Base-by-base conservation (phyloP, 2,113 vertebrate genomes). In the Oxygymnocypris stewartii region DNA sequence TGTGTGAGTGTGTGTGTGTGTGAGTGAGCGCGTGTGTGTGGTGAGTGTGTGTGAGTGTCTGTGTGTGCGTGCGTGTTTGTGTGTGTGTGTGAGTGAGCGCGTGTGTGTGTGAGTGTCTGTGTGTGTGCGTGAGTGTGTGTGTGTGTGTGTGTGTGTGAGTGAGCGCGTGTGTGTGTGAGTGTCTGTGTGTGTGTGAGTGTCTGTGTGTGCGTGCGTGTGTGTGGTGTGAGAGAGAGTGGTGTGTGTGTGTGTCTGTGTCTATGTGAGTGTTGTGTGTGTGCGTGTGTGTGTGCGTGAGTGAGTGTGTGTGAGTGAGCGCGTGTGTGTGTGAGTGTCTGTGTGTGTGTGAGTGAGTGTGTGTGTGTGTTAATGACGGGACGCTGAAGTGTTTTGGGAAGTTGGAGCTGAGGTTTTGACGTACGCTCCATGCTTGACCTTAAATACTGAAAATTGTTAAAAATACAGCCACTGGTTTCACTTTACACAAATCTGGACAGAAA, bases 231-330 rank as follows among this genome's bases (percentile, higher is more conserved):
- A n/a, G n/a, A n/a, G n/a, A n/a, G n/a, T n/a, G n/a, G n/a, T n/a
- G n/a, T n/a, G n/a, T n/a, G n/a, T n/a, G n/a, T n/a, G n/a, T n/a
- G n/a, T n/a, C n/a, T n/a, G 98, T 88, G 79, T 28, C 31, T 18
- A 63, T 59, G 14, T 85, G 40, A 69, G 61, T 67, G 40, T 35
- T 61, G n/a, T 47, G 63, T 23, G 82, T 7, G 16, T 18, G 42
- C 20, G 81, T 74, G 20, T 42, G 3, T 76, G 98, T 88, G 79
- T 28, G 44, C 12, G 74, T 59, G 14, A 79, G 40, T 79, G 61
- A 54, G 40, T 35, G 57, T 65, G 40, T 61, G n/a, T 49, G 63
- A 13, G 82, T 13, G 16, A 10, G 42, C 20, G 81, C 59, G 20
- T 42, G 98, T 88, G 79, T 28, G 44, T 18, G 74, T 59, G 14